A percentile compares a stretch with the other conserved stretches of the same genome.
Conservation (phyloP, 2,113 vertebrate genomes). For the Xerus inauris region DNA sequence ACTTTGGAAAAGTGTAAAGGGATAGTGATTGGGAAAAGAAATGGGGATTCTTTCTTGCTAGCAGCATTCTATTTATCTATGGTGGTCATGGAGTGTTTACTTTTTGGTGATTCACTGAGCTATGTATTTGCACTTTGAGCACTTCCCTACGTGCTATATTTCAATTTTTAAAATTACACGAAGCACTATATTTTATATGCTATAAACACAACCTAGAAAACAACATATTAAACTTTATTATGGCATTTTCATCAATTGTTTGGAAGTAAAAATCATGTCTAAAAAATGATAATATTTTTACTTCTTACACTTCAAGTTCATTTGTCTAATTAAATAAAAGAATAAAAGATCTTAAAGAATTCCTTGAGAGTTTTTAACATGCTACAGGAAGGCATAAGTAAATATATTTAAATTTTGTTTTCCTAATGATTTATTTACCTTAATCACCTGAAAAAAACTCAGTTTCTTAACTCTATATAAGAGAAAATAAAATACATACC, state of each 20-base stretch:
- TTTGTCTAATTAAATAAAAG: constrained; percentile 54
- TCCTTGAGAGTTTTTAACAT: background rate
- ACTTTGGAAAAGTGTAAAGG: background rate
- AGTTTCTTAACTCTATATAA: constrained; percentile 10
- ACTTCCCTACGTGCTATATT: background rate
- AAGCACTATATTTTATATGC: background rate
- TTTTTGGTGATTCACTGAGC: background rate
- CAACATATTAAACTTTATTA: background rate
- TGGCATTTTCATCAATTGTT: background rate
- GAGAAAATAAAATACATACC: constrained; percentile 22
- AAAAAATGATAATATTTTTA: background rate
- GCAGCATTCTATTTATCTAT: background rate
- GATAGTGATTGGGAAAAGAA: background rate
- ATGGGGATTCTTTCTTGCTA: background rate
- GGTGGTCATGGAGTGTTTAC: background rate
- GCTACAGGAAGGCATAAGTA: constrained; percentile 21
- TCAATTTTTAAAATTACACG: background rate
- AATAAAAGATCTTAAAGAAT: background rate
- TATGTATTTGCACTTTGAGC: background rate
- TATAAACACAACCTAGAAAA: background rate
- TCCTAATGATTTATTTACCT: constrained; percentile 24
- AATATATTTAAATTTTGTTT: constrained; percentile 1
- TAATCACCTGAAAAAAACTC: constrained; percentile 16
- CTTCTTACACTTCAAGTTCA: background rate
- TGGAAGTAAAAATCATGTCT: constrained; percentile 21